Evolutionary conservation across 2,888 invertebrate species (phyloP), one percentile per base, ranked within the genome.

Genomic region (Netelia fuscicornis): DNA sequence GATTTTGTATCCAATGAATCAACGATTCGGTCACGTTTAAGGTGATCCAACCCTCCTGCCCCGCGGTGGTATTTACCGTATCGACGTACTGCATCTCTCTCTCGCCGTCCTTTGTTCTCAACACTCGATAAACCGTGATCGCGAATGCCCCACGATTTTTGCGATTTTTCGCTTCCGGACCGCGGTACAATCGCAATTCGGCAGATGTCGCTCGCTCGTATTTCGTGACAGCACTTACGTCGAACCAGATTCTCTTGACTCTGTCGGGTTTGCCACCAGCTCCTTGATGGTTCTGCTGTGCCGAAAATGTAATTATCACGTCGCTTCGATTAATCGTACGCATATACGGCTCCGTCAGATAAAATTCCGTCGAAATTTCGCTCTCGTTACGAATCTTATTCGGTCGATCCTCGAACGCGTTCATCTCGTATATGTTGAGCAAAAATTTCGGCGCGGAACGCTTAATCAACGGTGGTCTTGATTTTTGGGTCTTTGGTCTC

Each of bases 201-300:
- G 98, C 98, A 80, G 97, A 96, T 86, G 98, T 96, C 17, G 97
- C 95, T 2, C 95, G 95, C 87, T 98, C 97, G 84, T 96, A 96
- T 84, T 96, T 96, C 0, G 98, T 96, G 1, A 98, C 96, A 88
- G 98, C 97, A 1, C 96, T 95, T 79, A 98, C 96, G 94, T 98
- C 98, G 93, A 98, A 98, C 97, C 97, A 98, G 72, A 98, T 96
- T 78, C 97, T 96, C 89, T 97, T 96, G 1, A 98, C 98, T 90
- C 97, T 96, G 80, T 97, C 97, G 90, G 98, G 97, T 2, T 97
- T 95, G 42, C 97, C 95, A 78, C 96, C 96, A 17, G 96, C 95
- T 20, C 96, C 95, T 90, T 96, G 96, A 92, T 97, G 96, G 92
- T 96, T 97, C 83, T 88, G 89, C 37, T 88, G 88, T 6, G 89